These are phyloP conservation scores for Betta splendens DNA, from an alignment of 2,797 vertebrate species.

Conservation along the genomic window DNA sequence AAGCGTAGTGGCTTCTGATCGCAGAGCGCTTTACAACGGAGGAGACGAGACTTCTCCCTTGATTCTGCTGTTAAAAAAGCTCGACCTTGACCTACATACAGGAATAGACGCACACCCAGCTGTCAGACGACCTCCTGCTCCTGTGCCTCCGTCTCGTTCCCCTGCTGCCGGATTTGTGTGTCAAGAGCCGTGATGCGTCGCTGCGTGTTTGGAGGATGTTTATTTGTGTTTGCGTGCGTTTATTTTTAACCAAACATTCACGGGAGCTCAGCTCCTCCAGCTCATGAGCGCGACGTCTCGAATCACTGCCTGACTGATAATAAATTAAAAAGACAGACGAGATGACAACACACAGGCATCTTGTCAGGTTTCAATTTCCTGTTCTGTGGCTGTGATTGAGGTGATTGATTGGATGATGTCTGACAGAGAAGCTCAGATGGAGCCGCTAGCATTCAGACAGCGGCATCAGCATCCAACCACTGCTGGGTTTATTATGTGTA, in stretches of 20 bases:
- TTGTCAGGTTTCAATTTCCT: slow-evolving; percentile 13
- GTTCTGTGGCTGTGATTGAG: neutral
- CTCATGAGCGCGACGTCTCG: no score
- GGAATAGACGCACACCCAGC: slow-evolving; percentile 4
- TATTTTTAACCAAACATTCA: neutral
- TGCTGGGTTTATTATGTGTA: no score
- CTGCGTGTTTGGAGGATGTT: no score
- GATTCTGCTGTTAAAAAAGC: neutral
- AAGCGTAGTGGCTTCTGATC: no score
- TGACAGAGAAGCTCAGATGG: neutral
- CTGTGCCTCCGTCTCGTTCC: slow-evolving; percentile 26
- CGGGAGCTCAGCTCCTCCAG: neutral
- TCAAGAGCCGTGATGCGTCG: slow-evolving; percentile 15
- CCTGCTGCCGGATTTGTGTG: slow-evolving; percentile 18
- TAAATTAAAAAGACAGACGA: slow-evolving; percentile 1
- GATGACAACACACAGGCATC: neutral
- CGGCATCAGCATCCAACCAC: no score
- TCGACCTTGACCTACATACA: slow-evolving; percentile 3
- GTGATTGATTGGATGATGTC: neutral
- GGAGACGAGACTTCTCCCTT: neutral
- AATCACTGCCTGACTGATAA: no score
- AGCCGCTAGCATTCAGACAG: neutral
- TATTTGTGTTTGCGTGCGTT: neutral
- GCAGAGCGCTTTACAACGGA: slow-evolving; percentile 2
- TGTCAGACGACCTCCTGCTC: slow-evolving; percentile 16